Conservation (phyloP, 2,113 vertebrate genomes). For the Zosterops pallidus region DNA sequence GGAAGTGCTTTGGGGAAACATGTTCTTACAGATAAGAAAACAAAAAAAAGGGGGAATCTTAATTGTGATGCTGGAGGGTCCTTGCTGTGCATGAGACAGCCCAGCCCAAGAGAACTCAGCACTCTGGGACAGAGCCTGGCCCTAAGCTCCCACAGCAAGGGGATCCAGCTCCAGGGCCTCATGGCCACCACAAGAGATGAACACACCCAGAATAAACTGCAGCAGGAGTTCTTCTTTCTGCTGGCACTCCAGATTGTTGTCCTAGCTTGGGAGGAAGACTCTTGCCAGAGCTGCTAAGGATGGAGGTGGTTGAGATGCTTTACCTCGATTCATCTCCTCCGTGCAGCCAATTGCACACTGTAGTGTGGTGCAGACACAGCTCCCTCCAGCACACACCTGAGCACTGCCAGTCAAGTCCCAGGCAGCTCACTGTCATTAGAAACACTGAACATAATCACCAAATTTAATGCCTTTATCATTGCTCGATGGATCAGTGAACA, state of each 20-base stretch:
- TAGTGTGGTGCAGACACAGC: not conserved
- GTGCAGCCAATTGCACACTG: accelerated
- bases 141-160: accelerated
- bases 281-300: not conserved
- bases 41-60: not conserved
- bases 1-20: not conserved
- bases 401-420: slow-evolving; percentile 41
- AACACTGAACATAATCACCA: slow-evolving; percentile 69
- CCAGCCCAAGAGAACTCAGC: not conserved
- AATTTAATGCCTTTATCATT: slow-evolving; percentile 75
- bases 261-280: not conserved
- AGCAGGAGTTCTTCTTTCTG: not conserved
- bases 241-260: not conserved
- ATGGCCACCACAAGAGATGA: not conserved
- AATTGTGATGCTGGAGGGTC: not conserved
- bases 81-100: not conserved
- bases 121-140: not conserved
- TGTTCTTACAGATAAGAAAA: not conserved
- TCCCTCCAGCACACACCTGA: slow-evolving; percentile 54
- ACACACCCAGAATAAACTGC: not conserved
- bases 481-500: slow-evolving; percentile 71
- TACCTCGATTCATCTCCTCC: not conserved
- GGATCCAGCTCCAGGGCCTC: not conserved
- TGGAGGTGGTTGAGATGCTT: not conserved
- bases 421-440: slow-evolving; percentile 63